phyloP scores from a whole-genome alignment of 2,113 vertebrate genomes.

The Promerops cafer region DNA sequence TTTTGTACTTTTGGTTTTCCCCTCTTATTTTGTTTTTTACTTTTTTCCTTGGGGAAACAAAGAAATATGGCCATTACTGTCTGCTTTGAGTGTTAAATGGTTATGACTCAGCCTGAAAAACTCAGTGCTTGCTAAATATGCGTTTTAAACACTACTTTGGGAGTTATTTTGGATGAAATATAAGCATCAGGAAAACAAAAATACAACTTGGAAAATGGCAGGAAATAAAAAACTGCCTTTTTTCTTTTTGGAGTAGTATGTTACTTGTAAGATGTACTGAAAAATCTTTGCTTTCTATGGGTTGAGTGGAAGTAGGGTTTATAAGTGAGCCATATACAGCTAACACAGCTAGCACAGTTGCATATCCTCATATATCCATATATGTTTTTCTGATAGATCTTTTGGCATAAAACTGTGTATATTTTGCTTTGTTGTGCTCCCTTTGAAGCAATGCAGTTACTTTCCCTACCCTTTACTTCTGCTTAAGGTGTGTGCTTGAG shows the following conservation, averaged over 20 bases:
- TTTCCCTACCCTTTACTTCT: background rate
- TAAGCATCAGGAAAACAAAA: conserved; percentile 51
- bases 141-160: background rate
- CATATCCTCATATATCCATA: background rate
- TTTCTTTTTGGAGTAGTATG: background rate
- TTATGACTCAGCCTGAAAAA: conserved; percentile 21
- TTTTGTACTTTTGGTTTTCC: background rate
- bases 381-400: background rate
- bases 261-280: background rate
- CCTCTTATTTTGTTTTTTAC: background rate
- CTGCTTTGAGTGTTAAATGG: background rate
- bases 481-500: background rate
- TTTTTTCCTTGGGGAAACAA: background rate
- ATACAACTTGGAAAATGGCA: conserved; percentile 32
- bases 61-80: background rate
- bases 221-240: conserved; percentile 26
- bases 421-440: background rate
- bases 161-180: conserved; percentile 5
- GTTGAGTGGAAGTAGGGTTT: background rate
- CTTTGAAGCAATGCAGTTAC: background rate
- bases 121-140: background rate
- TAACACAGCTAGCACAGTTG: background rate
- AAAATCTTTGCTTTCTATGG: background rate
- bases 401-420: background rate
- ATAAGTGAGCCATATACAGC: background rate